Evolutionary conservation across 2,888 invertebrate species (phyloP).

Genomic region (Trissonchulus sp.): DNA sequence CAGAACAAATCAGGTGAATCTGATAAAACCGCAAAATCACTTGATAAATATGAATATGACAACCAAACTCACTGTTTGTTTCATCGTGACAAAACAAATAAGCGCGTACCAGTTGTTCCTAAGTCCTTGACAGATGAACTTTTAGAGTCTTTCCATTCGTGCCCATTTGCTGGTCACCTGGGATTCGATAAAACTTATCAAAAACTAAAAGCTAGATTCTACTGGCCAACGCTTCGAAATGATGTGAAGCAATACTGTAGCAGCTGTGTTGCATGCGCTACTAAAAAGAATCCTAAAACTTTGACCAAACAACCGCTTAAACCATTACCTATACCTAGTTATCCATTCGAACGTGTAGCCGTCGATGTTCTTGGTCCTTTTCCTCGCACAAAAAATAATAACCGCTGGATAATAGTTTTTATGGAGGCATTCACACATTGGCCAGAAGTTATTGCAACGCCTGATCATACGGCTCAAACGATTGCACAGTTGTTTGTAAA

Average conservation of each 20-base stretch:
- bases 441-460: background rate
- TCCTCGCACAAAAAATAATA: background rate
- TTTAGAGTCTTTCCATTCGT: background rate
- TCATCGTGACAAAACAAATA: background rate
- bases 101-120: background rate
- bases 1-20: too few relatives aligned
- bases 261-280: background rate
- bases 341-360: background rate
- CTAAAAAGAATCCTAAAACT: conserved; percentile 32
- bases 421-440: background rate
- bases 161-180: background rate
- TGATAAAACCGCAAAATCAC: background rate
- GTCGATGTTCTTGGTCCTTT: background rate
- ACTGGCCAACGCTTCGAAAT: background rate
- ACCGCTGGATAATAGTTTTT: background rate
- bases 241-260: background rate
- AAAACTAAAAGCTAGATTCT: background rate
- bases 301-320: too few relatives aligned
- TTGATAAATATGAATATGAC: background rate
- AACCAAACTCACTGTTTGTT: background rate
- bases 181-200: background rate
- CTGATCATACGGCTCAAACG: background rate
- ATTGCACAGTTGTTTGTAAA: background rate
- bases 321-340: background rate
- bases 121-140: background rate